Conservation (phyloP, 2,888 invertebrate species). For the Caenorhabditis zanzibari region DNA sequence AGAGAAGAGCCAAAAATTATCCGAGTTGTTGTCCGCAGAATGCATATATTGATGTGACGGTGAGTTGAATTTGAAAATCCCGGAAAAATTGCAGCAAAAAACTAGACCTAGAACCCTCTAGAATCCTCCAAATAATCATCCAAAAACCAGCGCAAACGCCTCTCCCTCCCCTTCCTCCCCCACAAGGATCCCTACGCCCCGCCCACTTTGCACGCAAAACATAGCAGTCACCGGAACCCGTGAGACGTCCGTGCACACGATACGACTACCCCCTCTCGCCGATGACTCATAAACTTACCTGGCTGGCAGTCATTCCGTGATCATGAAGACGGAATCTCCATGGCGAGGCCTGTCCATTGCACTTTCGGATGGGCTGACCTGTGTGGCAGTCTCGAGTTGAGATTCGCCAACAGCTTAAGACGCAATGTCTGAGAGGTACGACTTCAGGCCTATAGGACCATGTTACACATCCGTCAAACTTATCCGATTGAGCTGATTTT, state of each 20-base stretch:
- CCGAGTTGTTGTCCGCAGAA: conserved; percentile 84
- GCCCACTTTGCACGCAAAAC: not conserved
- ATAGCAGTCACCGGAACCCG: not conserved
- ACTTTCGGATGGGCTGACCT: conserved; percentile 88
- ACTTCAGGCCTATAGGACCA: too few relatives aligned
- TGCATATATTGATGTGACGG: conserved; percentile 84
- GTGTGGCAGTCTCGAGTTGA: conserved; percentile 89
- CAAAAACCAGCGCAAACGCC: too few relatives aligned
- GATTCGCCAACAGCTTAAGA: conserved; percentile 83
- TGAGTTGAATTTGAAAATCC: conserved; percentile 15
- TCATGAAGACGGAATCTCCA: conserved; percentile 89
- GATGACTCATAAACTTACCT: conserved; percentile 88
- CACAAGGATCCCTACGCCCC: not conserved
- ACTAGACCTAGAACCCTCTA: too few relatives aligned
- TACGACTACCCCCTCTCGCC: not conserved
- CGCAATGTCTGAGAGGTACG: too few relatives aligned
- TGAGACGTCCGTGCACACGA: not conserved
- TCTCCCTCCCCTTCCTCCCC: not conserved
- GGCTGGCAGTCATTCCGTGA: conserved; percentile 89
- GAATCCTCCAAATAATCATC: too few relatives aligned
- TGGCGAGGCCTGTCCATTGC: conserved; percentile 89
- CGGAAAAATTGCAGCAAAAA: too few relatives aligned
- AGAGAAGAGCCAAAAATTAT: conserved; percentile 83
- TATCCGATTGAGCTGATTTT: too few relatives aligned
- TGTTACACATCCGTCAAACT: too few relatives aligned